Base-by-base conservation (phyloP, 2,113 vertebrate genomes). In the Tupaia tana region DNA sequence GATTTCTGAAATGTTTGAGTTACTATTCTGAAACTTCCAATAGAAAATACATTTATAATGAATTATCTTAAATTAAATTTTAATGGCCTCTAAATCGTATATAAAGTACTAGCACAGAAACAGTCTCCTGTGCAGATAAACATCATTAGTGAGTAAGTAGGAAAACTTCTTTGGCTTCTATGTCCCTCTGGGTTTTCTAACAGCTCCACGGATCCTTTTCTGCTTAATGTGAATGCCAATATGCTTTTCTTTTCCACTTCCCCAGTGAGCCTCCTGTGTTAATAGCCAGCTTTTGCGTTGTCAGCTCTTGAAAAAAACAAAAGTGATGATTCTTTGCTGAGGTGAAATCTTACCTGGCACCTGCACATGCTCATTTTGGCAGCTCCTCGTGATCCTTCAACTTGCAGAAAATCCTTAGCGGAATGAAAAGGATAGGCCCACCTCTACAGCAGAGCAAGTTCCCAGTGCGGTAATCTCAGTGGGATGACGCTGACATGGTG, bases 41-140 rank as follows among this genome's bases (percentile, higher is more conserved):
- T 85, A 75, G 34, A 82, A 96, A 95, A 97, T 88, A 18, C 58
- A 97, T 95, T 96, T 95, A 81, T 94, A 96, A 78, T 85, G 52
- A 98, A 97, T 94, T 97, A 95, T 94, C 15, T 18, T 43, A 92
- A 96, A 98, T 97, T 95, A 97, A 98, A 96, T 80, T 93, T 97
- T 97, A 97, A 96, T 92, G 94, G 66, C 85, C 95, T 80, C 90
- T 93, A 96, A 94, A 86, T 56, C 96, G 64, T 96, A n/a, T 96
- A 75, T 95, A 96, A 97, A 96, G 83, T 86, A 90, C 93, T 87
- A 90, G 24, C 58, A 29, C n/a, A 54, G 93, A 52, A 70, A 93
- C 78, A 84, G 16, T 92, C 95, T 88, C 79, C 64, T 95, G 54
- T 75, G 24, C 63, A 69, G 96, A 90, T 93, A 84, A 89, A 95